Percentiles rank a stretch among this genome's conserved stretches.
Evolutionary conservation across 1,140 invertebrate genomes (phyloP).

Genomic region (Hormaphis cornu): DNA sequence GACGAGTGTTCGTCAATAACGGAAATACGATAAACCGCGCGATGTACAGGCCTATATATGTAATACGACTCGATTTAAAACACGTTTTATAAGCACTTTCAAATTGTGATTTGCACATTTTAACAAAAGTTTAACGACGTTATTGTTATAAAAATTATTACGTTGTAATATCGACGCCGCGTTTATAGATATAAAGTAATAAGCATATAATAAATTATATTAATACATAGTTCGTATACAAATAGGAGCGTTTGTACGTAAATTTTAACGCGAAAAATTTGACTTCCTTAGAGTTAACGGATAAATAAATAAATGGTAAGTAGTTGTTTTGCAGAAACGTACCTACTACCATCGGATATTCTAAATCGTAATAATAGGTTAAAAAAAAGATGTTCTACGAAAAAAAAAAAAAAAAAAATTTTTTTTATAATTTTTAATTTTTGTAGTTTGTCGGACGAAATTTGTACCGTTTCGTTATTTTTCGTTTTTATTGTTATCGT

Average conservation of each 20-base stretch:
- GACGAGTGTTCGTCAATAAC: too few relatives aligned
- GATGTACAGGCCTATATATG: not conserved
- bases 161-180: not conserved
- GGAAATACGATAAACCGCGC: too few relatives aligned
- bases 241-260: not conserved
- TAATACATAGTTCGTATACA: not conserved
- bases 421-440: slow-evolving; percentile 16
- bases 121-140: too few relatives aligned
- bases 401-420: not conserved
- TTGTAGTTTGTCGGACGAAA: not conserved
- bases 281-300: slow-evolving; percentile 14
- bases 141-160: not conserved
- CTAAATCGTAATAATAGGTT: slow-evolving; percentile 17
- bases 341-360: slow-evolving; percentile 16
- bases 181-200: not conserved
- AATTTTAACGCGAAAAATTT: slow-evolving; percentile 7
- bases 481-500: slow-evolving; percentile 10
- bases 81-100: slow-evolving; percentile 25
- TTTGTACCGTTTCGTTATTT: not conserved
- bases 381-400: not conserved
- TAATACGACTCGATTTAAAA: not conserved
- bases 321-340: slow-evolving; percentile 15
- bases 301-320: not conserved
- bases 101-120: slow-evolving; percentile 24
- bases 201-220: not conserved